A percentile compares a stretch with the other conserved stretches of the same genome.
phyloP scores from a whole-genome alignment of 2,797 vertebrate genomes.

The Peromyscus attwateri region DNA sequence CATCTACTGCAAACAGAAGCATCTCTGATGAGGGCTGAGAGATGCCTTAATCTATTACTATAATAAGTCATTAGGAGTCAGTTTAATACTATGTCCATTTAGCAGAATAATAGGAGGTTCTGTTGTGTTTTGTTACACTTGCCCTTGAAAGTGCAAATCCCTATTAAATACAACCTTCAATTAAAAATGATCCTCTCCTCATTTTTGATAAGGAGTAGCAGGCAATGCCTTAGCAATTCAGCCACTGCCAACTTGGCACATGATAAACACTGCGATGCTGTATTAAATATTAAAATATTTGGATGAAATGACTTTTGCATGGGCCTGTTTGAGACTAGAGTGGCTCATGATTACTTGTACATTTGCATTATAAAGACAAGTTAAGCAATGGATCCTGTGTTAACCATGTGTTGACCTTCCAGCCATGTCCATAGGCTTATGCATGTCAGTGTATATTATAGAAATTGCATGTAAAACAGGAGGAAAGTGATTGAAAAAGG shows the following conservation, averaged over 20 bases:
- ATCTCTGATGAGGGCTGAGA: neutral
- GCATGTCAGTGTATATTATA: neutral
- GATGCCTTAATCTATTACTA: neutral
- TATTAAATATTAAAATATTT: slow-evolving; percentile 6
- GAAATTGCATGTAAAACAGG: neutral
- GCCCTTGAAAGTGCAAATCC: slow-evolving; percentile 23
- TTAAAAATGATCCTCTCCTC: neutral
- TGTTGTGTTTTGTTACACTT: neutral
- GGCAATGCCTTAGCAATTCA: neutral
- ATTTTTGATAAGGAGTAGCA: neutral
- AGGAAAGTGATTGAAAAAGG: neutral
- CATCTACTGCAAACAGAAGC: neutral
- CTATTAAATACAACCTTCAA: neutral
- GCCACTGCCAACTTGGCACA: neutral
- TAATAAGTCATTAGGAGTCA: neutral
- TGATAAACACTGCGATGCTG: neutral
- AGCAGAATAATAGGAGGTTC: neutral
- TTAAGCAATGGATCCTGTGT: neutral
- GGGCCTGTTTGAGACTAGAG: neutral
- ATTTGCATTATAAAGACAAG: slow-evolving; percentile 3
- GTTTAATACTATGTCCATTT: neutral
- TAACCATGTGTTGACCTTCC: neutral
- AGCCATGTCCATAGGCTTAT: neutral
- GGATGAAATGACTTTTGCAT: slow-evolving; percentile 44
- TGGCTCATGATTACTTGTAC: neutral